These are phyloP conservation scores for Telenomus remus DNA, from an alignment of 1,140 invertebrate genomes.

Conservation along the genomic window DNA sequence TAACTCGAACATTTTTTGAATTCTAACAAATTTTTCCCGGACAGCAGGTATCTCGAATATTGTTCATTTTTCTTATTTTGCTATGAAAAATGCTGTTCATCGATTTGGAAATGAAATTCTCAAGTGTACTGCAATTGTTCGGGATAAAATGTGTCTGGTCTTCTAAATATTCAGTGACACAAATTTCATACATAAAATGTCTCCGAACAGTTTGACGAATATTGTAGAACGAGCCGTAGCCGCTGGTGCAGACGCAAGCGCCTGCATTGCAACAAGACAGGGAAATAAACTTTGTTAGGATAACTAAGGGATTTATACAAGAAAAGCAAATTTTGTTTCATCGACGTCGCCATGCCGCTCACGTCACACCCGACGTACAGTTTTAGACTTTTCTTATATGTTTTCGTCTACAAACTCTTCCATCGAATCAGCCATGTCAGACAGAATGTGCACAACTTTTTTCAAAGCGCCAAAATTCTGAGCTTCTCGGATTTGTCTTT, in stretches of 20 bases:
- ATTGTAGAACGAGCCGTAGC: not conserved
- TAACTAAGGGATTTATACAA: conserved; percentile 16
- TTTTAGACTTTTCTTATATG: conserved; percentile 3
- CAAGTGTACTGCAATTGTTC: no score
- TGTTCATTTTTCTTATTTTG: no score
- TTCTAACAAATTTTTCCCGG: no score
- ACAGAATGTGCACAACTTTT: conserved; percentile 24
- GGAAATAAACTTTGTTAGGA: conserved; percentile 24
- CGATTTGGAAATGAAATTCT: no score
- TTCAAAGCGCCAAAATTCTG: no score
- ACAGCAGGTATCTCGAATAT: no score
- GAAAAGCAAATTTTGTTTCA: conserved; percentile 45
- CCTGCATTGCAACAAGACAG: not conserved
- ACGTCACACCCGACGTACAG: conserved; percentile 64
- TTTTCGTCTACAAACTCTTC: conserved; percentile 63
- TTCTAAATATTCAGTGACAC: no score
- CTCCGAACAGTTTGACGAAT: conserved; percentile 6
- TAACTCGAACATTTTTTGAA: conserved; percentile 12
- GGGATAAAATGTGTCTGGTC: no score
- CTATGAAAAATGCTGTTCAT: no score
- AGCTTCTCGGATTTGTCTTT: no score
- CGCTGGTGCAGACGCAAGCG: no score
- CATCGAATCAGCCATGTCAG: conserved; percentile 15
- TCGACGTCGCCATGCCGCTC: conserved; percentile 59
- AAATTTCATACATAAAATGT: no score